Evolutionary conservation across 2,113 vertebrate genomes (phyloP).

Genomic region (Sylvilagus bachmani): DNA sequence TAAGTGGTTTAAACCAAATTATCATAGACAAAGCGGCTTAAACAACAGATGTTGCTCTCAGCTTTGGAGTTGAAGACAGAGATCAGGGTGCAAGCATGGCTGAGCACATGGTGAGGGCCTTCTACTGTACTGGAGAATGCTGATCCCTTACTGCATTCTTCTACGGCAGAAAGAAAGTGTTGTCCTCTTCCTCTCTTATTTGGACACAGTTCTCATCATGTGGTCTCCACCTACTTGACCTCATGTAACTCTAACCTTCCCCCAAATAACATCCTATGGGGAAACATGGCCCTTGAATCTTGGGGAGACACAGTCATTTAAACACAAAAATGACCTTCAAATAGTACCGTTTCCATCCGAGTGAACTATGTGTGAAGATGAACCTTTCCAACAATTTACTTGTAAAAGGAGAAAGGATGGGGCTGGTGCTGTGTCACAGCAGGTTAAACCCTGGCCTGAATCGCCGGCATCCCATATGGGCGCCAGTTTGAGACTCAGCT

Average conservation of each 20-base stretch:
- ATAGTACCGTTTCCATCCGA: no score
- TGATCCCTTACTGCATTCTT: no score
- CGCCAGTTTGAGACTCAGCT: no score
- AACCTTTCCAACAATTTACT: constrained; percentile 62
- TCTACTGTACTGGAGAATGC: no score
- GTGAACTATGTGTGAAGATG: not conserved
- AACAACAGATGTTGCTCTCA: not conserved
- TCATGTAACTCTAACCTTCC: not conserved
- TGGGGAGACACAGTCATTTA: not conserved
- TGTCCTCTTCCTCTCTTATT: not conserved
- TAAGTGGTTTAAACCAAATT: not conserved
- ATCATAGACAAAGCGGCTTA: not conserved
- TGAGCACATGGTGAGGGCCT: no score
- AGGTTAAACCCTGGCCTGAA: no score
- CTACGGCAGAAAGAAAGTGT: not conserved
- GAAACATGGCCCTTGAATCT: not conserved
- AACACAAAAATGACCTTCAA: not conserved
- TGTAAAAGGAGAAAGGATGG: constrained; percentile 48
- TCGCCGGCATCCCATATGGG: no score
- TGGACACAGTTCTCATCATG: no score
- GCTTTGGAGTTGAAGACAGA: not conserved
- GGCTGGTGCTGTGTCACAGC: no score
- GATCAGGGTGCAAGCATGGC: no score
- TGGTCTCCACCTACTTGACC: no score
- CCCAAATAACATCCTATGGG: not conserved